Conservation (phyloP, 1,140 invertebrate genomes). For the Lordiphosa clarofinis region DNA sequence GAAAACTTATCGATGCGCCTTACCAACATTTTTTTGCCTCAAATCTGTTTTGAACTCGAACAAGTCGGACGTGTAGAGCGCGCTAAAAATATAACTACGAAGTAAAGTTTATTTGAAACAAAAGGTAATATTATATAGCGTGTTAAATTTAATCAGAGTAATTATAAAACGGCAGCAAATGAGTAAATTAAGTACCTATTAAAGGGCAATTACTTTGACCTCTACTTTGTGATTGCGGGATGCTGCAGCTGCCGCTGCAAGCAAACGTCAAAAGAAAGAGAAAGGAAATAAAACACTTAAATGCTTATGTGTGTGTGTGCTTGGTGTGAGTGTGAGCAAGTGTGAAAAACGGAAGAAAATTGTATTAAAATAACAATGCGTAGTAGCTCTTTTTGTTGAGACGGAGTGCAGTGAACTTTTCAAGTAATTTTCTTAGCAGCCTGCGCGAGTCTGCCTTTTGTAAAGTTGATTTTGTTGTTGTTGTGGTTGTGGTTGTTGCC, state of each 20-base stretch:
- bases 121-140: slow-evolving; percentile 31
- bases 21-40: no score
- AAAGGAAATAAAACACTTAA: slow-evolving; percentile 31
- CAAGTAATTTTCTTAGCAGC: slow-evolving; percentile 18
- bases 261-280: slow-evolving; percentile 17
- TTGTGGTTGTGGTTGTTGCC: slow-evolving; percentile 23
- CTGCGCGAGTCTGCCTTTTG: slow-evolving; percentile 4
- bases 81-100: not conserved
- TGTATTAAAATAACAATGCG: slow-evolving; percentile 29
- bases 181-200: no score
- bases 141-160: slow-evolving; percentile 12
- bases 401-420: slow-evolving; percentile 58
- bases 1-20: no score
- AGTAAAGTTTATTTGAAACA: slow-evolving; percentile 8
- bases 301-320: not conserved
- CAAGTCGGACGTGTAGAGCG: slow-evolving; percentile 22
- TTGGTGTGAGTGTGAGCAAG: not conserved
- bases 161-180: no score
- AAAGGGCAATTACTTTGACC: no score
- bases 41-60: no score
- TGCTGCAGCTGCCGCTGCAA: slow-evolving; percentile 32
- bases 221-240: no score
- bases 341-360: slow-evolving; percentile 32
- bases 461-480: slow-evolving; percentile 18
- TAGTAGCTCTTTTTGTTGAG: slow-evolving; percentile 8